These are phyloP conservation scores for Rotaria macrura DNA, from an alignment of 2,888 invertebrate species.

Conservation along the genomic window DNA sequence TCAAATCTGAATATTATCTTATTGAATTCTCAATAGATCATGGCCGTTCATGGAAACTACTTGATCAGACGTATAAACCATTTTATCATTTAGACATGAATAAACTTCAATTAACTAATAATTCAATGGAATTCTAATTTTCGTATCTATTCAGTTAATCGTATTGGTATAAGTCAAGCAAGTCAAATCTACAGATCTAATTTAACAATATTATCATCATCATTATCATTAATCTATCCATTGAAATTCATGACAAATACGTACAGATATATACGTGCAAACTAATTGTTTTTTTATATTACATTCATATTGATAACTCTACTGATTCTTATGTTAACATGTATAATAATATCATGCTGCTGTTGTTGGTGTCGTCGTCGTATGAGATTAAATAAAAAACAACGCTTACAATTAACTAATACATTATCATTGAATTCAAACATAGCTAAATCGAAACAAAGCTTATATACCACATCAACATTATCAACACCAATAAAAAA, in stretches of 20 bases:
- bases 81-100: neutral
- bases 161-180: neutral
- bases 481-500: neutral
- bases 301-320: neutral
- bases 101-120: neutral
- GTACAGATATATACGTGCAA: neutral
- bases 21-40: neutral
- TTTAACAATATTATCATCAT: neutral
- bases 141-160: neutral
- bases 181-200: neutral
- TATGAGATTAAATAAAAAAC: neutral
- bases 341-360: neutral
- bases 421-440: neutral
- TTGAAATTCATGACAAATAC: neutral
- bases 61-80: neutral
- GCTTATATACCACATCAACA: neutral
- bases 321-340: neutral
- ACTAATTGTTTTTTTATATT: neutral
- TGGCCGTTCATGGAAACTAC: neutral
- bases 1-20: neutral
- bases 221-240: neutral
- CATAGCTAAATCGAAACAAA: neutral
- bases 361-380: too few relatives aligned
- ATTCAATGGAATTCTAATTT: neutral
- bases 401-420: neutral